Evolutionary conservation across 1,140 invertebrate genomes (phyloP).

Genomic region (Ceratosolen fusciceps): DNA sequence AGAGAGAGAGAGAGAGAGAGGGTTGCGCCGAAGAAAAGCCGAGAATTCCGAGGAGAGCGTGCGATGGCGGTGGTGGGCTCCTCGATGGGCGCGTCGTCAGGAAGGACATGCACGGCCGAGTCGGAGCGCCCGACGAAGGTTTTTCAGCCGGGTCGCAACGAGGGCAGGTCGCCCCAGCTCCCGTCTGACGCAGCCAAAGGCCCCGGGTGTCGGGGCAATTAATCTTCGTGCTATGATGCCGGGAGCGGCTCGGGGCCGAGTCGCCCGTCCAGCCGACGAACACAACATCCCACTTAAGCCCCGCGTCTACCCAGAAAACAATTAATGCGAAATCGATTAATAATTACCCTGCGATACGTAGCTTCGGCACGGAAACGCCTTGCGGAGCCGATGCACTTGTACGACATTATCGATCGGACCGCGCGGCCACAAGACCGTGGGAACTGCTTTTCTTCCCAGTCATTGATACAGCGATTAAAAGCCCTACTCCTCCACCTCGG

Average conservation of each 20-base stretch:
- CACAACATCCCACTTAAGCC: slow-evolving; percentile 50
- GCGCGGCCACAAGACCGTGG: not conserved
- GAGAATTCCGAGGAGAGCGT: too few relatives aligned
- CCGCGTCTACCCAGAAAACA: slow-evolving; percentile 38
- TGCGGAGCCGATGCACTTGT: slow-evolving; percentile 20
- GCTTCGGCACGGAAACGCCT: too few relatives aligned
- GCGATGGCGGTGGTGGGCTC: too few relatives aligned
- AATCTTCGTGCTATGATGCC: slow-evolving; percentile 44
- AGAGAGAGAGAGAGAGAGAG: too few relatives aligned
- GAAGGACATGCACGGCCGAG: not conserved
- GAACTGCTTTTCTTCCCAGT: not conserved
- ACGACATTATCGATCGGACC: slow-evolving; percentile 27
- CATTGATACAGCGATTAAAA: slow-evolving; percentile 16
- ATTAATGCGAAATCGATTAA: slow-evolving; percentile 52
- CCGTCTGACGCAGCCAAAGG: slow-evolving; percentile 24
- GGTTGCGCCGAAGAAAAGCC: too few relatives aligned
- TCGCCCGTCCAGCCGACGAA: slow-evolving; percentile 29
- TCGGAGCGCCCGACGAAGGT: not conserved
- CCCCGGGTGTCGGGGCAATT: slow-evolving; percentile 31
- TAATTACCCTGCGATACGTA: slow-evolving; percentile 49
- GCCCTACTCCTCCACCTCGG: not conserved
- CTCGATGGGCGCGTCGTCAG: too few relatives aligned
- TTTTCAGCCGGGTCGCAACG: not conserved
- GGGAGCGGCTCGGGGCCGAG: not conserved
- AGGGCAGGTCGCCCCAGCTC: not conserved